A percentile compares a stretch with the other conserved stretches of the same genome.
Evolutionary conservation across 2,888 invertebrate genomes (phyloP).

Genomic region (Mellilla xanthometata): DNA sequence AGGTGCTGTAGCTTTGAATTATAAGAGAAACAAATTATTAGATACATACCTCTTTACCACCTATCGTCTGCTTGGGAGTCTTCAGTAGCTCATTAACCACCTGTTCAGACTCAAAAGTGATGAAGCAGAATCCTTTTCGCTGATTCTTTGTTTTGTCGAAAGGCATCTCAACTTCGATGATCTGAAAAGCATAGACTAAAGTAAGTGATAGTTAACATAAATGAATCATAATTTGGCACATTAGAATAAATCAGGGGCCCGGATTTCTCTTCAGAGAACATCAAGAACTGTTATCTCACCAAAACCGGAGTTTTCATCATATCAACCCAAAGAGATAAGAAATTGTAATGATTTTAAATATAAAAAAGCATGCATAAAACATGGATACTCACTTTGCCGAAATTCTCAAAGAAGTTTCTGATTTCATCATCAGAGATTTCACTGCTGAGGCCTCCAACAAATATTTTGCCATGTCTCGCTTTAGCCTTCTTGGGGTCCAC

Average conservation of each 20-base stretch:
- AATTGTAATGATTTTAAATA: too few relatives aligned
- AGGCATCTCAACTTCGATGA: constrained; percentile 97
- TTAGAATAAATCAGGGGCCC: constrained; percentile 71
- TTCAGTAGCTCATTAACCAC: constrained; percentile 95
- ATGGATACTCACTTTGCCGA: constrained; percentile 95
- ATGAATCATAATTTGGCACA: too few relatives aligned
- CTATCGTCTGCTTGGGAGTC: constrained; percentile 95
- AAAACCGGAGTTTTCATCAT: constrained; percentile 76
- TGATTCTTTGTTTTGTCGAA: constrained; percentile 98
- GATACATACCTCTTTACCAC: constrained; percentile 92
- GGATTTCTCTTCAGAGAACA: constrained; percentile 65
- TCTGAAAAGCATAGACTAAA: constrained; percentile 76
- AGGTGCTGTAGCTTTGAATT: too few relatives aligned
- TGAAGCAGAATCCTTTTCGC: constrained; percentile 98
- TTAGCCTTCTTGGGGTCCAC: constrained; percentile 98
- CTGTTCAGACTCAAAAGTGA: constrained; percentile 97
- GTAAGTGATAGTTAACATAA: too few relatives aligned
- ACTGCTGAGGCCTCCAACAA: constrained; percentile 96
- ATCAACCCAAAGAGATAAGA: too few relatives aligned
- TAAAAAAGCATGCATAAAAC: too few relatives aligned
- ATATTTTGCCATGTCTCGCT: constrained; percentile 97
- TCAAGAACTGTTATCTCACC: constrained; percentile 73
- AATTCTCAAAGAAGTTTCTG: constrained; percentile 94
- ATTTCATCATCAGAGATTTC: constrained; percentile 97
- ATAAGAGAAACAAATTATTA: too few relatives aligned